Evolutionary conservation across 2,888 invertebrate genomes (phyloP).

Genomic region (Andrena chrysosceles): DNA sequence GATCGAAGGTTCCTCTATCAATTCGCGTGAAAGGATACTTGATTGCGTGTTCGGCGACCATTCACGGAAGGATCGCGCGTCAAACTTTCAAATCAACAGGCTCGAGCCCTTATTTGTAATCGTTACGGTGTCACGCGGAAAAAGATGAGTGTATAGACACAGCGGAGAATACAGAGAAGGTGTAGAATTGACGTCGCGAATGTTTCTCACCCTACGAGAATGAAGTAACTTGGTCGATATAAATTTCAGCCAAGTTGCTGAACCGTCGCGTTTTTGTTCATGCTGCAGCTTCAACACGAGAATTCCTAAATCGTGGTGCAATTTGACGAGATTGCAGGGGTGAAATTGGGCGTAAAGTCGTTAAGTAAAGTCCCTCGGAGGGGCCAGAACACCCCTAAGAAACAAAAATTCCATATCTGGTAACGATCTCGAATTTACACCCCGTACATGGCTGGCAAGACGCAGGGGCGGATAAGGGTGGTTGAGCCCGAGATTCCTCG

Average conservation of each 20-base stretch:
- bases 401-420: background rate
- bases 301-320: background rate
- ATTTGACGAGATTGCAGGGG: background rate
- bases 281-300: background rate
- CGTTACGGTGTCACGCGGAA: constrained; percentile 49
- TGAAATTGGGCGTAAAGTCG: background rate
- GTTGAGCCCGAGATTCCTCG: background rate
- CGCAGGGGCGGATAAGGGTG: background rate
- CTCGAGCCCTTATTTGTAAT: constrained; percentile 42
- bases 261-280: background rate
- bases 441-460: background rate
- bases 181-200: background rate
- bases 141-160: no score
- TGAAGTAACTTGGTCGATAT: background rate
- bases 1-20: constrained; percentile 40
- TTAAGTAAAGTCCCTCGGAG: no score
- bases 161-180: background rate
- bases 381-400: no score
- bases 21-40: constrained; percentile 66
- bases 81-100: constrained; percentile 56
- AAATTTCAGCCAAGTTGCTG: background rate
- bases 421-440: background rate
- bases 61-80: constrained; percentile 41
- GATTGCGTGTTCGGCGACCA: constrained; percentile 60
- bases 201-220: background rate